Evolutionary conservation across 2,113 vertebrate species (phyloP), one percentile per base, ranked within the genome.

Genomic region (Athene cunicularia): DNA sequence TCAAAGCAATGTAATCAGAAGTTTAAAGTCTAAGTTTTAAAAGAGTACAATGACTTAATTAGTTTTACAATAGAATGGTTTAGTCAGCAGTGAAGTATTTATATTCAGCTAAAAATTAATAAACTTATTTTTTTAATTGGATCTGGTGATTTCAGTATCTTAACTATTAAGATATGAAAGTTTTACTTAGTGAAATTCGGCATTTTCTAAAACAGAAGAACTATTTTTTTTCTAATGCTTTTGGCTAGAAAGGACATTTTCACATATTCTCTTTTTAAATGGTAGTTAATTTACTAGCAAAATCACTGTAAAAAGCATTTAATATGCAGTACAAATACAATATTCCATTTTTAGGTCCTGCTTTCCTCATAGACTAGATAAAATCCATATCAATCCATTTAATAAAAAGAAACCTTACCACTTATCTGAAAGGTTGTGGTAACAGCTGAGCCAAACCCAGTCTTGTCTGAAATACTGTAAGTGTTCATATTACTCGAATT

Each of bases 351-450:
- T 27, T 5, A 62, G 71, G 8, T 17, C 3, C 62, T 82, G 43
- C 59, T 93, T 95, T 87, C 72, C 62, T 64, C 15, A n/a, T 50
- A 26, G 17, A 73, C 18, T 30, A 80, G 80, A 96, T 77, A 97
- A 81, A 71, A 90, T 81, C 47, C 26, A 49, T 62, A 71, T 59
- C 14, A 80, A 58, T n/a, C 26, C 33, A 26, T 32, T 71, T 39
- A 68, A 91, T 64, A 77, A 76, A 91, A 64, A 33, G 7, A 41
- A 95, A 97, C 62, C 91, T 98, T 98, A 98, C 98, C 98, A 50
- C 58, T 97, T 94, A 98, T 95, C 85, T 98, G 95, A 71, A 98
- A 98, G 67, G 62, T 66, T 88, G 96, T 94, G 26, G 68, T 83
- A 88, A 96, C 32, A 96, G 97, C 64, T 62, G 89, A 77, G 80